phyloP scores from a whole-genome alignment of 23 tunicate species.

The Aplidium turbinatum region DNA sequence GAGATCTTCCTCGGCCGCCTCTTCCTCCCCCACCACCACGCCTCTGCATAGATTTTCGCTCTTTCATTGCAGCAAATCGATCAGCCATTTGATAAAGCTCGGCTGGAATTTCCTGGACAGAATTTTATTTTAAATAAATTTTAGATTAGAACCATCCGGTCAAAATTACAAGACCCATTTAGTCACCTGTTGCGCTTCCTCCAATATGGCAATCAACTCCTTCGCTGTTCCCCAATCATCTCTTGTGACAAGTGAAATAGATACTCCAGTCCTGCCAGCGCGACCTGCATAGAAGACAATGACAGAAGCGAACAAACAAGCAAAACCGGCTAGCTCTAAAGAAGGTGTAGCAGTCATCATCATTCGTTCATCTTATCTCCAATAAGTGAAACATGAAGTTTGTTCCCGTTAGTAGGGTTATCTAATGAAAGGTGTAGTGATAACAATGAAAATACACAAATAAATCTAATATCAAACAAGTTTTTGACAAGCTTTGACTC shows the following conservation, averaged over 20 bases:
- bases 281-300: slow-evolving; percentile 61
- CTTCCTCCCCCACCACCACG: slow-evolving; percentile 46
- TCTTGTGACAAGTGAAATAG: slow-evolving; percentile 72
- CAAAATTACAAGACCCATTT: neutral
- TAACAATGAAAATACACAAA: too few relatives aligned
- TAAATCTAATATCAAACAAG: too few relatives aligned
- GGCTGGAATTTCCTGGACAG: slow-evolving; percentile 64
- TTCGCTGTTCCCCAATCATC: slow-evolving; percentile 86
- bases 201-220: slow-evolving; percentile 70
- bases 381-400: too few relatives aligned
- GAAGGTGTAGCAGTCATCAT: too few relatives aligned
- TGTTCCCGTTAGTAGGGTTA: too few relatives aligned
- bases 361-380: too few relatives aligned
- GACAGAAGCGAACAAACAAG: too few relatives aligned
- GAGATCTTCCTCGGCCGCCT: slow-evolving; percentile 20
- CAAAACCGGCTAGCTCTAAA: too few relatives aligned
- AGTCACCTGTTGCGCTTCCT: slow-evolving; percentile 67
- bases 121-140: neutral
- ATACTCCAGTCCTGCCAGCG: slow-evolving; percentile 72
- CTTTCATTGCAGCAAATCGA: slow-evolving; percentile 80
- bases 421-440: too few relatives aligned
- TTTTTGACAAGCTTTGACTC: too few relatives aligned
- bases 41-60: slow-evolving; percentile 58
- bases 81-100: slow-evolving; percentile 86
- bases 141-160: neutral